These are phyloP conservation scores for Sternarchorhynchus goeldii DNA, from an alignment of 2,797 vertebrate genomes.

Conservation along the genomic window DNA sequence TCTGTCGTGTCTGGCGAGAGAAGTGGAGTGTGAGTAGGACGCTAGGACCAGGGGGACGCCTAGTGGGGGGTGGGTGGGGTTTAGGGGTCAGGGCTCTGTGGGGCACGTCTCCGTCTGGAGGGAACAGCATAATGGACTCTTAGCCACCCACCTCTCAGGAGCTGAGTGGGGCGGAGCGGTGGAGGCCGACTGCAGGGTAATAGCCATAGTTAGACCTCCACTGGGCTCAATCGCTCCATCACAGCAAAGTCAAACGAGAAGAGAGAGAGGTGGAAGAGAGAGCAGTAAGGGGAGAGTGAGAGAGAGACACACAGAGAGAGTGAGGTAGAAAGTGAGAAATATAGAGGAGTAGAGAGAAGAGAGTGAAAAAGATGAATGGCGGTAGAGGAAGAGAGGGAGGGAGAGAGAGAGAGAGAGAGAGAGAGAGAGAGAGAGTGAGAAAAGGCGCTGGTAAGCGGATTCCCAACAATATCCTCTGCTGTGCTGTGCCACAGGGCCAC, in stretches of 20 bases:
- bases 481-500: background rate
- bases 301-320: background rate
- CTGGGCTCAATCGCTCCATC: too few species aligned
- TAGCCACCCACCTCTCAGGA: too few species aligned
- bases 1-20: background rate
- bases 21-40: background rate
- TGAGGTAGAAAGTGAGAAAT: background rate
- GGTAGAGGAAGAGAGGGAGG: background rate
- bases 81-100: too few species aligned
- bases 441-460: background rate
- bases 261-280: background rate
- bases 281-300: background rate
- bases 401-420: background rate
- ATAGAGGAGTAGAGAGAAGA: constrained; percentile 48
- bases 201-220: too few species aligned
- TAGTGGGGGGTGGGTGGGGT: too few species aligned
- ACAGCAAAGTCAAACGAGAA: too few species aligned
- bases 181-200: too few species aligned
- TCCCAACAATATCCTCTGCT: background rate
- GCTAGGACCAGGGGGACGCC: too few species aligned
- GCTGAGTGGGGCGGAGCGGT: too few species aligned
- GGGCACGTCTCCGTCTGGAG: too few species aligned
- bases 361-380: constrained; percentile 46
- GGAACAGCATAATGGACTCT: too few species aligned
- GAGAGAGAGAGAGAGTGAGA: background rate